phyloP scores from a whole-genome alignment of 2,888 invertebrate genomes.

The Aproaerema taeniolella region DNA sequence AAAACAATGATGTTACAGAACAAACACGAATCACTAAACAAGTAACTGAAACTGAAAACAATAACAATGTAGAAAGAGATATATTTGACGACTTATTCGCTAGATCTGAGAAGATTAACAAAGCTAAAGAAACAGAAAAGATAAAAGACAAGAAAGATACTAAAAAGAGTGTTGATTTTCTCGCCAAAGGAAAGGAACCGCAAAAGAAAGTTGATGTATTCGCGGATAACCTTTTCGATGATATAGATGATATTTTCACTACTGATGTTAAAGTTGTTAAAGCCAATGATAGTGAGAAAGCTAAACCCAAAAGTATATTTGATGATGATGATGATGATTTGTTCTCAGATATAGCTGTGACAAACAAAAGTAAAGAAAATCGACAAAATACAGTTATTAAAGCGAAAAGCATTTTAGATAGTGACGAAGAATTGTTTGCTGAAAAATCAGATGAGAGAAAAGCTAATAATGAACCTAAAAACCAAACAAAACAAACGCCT shows the following conservation, averaged over 20 bases:
- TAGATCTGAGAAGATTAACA: slow-evolving; percentile 34
- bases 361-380: slow-evolving; percentile 15
- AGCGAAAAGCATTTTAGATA: slow-evolving; percentile 39
- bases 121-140: slow-evolving; percentile 19
- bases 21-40: neutral
- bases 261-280: slow-evolving; percentile 34
- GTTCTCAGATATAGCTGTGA: slow-evolving; percentile 29
- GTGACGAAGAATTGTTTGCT: slow-evolving; percentile 26
- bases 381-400: neutral
- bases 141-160: slow-evolving; percentile 18
- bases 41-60: slow-evolving; percentile 6
- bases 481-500: no score
- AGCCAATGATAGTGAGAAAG: slow-evolving; percentile 12
- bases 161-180: no score
- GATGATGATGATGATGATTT: slow-evolving; percentile 49
- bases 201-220: slow-evolving; percentile 52
- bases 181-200: slow-evolving; percentile 22
- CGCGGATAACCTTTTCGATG: slow-evolving; percentile 63
- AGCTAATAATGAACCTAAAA: neutral
- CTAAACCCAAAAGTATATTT: slow-evolving; percentile 29
- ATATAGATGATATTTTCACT: slow-evolving; percentile 63
- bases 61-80: slow-evolving; percentile 24
- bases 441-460: slow-evolving; percentile 3
- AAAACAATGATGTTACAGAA: slow-evolving; percentile 8
- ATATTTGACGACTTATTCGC: slow-evolving; percentile 58